A percentile compares a stretch with the other conserved stretches of the same genome.
These are phyloP conservation scores for Dasyurus viverrinus DNA, from an alignment of 2,113 vertebrate genomes.

Conservation along the genomic window DNA sequence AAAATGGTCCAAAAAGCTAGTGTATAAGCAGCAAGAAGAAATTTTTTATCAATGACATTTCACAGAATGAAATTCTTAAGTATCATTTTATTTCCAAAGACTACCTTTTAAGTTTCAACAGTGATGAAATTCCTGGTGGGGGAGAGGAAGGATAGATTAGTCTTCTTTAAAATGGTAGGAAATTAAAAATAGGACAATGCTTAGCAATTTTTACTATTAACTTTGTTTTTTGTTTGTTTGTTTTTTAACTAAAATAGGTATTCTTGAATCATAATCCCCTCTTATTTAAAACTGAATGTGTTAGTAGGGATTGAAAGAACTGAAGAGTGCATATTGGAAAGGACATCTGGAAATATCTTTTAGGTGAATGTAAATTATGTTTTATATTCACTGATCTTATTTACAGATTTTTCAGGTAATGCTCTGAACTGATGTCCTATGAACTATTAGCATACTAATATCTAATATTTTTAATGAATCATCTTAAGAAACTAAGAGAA, in stretches of 20 bases:
- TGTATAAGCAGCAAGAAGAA: conserved; percentile 16
- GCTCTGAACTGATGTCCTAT: background rate
- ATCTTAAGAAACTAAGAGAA: background rate
- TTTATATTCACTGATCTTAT: background rate
- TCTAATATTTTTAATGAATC: background rate
- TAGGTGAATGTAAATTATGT: background rate
- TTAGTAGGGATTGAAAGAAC: background rate
- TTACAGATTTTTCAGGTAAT: background rate
- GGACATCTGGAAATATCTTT: conserved; percentile 3
- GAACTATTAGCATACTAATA: background rate
- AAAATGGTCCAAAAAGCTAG: conserved; percentile 15
- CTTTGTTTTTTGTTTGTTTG: conserved; percentile 28
- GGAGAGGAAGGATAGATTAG: background rate
- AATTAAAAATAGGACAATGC: background rate
- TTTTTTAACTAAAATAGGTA: background rate
- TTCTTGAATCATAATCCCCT: conserved; percentile 9
- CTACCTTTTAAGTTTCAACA: background rate
- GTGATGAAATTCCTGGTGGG: background rate
- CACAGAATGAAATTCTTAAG: conserved; percentile 27
- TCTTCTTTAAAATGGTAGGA: background rate
- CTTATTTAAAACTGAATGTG: background rate
- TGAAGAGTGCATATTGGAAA: background rate
- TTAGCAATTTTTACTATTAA: conserved; percentile 30
- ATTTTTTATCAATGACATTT: conserved; percentile 11
- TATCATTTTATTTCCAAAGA: conserved; percentile 28